Conservation (phyloP, 30 jellyfish, hydroid and myxozoan genomes). For the Chrysaora quinquecirrha region DNA sequence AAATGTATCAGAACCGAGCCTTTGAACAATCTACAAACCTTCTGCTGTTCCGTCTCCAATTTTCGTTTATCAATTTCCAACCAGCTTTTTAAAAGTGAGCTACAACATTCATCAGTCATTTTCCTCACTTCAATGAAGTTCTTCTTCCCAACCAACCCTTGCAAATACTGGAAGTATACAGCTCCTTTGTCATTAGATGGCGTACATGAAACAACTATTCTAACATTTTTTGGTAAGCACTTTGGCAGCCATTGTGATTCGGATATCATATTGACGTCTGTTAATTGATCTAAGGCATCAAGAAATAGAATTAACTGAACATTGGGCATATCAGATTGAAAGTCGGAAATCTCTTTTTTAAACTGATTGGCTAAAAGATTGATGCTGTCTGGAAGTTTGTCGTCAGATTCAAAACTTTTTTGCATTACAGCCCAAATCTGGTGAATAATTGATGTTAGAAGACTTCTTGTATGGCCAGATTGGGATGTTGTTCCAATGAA, state of each 20-base stretch:
- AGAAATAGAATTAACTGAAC: neutral
- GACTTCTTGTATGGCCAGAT: slow-evolving; percentile 12
- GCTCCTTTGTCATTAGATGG: slow-evolving; percentile 19
- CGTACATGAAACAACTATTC: slow-evolving; percentile 27
- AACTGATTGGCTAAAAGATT: neutral
- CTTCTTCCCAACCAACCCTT: neutral
- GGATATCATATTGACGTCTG: slow-evolving; percentile 41
- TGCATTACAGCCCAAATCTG: slow-evolving; percentile 14
- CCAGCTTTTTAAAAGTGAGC: slow-evolving; percentile 4
- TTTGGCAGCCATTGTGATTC: slow-evolving; percentile 48
- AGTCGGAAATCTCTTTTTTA: neutral
- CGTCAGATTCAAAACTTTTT: too few relatives aligned
- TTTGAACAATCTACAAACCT: slow-evolving; percentile 8
- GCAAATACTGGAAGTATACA: slow-evolving; percentile 22
- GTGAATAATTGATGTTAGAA: slow-evolving; percentile 29
- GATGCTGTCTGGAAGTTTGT: neutral
- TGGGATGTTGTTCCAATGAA: slow-evolving; percentile 41
- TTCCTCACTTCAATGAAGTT: slow-evolving; percentile 5
- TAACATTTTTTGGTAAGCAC: slow-evolving; percentile 14
- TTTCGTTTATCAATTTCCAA: slow-evolving; percentile 8
- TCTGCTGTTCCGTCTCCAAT: slow-evolving; percentile 4
- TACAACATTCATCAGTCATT: neutral
- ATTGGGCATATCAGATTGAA: neutral
- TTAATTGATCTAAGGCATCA: slow-evolving; percentile 44
- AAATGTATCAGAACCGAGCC: too few relatives aligned